These are phyloP conservation scores for Mesoligia furuncula DNA, from an alignment of 2,888 invertebrate genomes.

Conservation along the genomic window DNA sequence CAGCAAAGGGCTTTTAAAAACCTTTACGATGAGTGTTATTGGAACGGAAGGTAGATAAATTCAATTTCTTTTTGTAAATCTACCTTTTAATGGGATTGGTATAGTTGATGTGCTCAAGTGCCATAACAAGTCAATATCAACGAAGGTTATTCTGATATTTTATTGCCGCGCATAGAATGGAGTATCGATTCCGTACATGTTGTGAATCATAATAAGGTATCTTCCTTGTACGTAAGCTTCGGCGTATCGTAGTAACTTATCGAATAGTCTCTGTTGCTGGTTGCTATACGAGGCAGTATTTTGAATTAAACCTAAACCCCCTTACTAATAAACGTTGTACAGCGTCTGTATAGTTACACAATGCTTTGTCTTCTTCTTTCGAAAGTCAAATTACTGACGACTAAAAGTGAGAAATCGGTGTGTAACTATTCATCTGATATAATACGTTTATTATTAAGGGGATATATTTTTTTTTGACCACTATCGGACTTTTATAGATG, in stretches of 20 bases:
- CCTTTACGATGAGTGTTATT: background rate
- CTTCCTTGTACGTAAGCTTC: conserved; percentile 22
- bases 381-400: too few species aligned
- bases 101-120: background rate
- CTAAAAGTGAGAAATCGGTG: too few species aligned
- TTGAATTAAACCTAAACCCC: background rate
- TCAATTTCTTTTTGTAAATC: background rate
- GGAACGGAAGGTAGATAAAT: background rate
- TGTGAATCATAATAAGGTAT: conserved; percentile 39
- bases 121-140: conserved; percentile 26
- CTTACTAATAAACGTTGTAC: too few species aligned
- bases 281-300: background rate
- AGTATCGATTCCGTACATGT: conserved; percentile 32
- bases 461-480: too few species aligned
- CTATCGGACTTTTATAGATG: background rate
- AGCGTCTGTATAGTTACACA: background rate
- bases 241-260: conserved; percentile 5
- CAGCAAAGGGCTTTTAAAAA: background rate
- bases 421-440: too few species aligned
- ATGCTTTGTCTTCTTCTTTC: too few species aligned
- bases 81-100: background rate
- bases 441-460: too few species aligned
- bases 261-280: background rate
- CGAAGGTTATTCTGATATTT: conserved; percentile 17
- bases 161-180: conserved; percentile 9